Conservation (phyloP, 2,113 vertebrate species). For the Meriones unguiculatus region DNA sequence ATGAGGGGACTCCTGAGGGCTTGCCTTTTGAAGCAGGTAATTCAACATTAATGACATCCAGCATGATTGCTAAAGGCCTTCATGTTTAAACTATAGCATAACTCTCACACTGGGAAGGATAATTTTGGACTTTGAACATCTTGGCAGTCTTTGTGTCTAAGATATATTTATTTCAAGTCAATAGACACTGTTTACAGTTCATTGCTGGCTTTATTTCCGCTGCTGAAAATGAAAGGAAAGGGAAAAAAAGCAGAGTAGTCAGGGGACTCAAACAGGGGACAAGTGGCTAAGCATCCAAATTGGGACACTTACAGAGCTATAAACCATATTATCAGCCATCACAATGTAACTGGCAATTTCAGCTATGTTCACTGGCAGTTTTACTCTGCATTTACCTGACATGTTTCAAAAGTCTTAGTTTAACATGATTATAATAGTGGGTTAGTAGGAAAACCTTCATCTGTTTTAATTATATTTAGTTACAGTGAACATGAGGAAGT, state of each 20-base stretch:
- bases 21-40: conserved; percentile 13
- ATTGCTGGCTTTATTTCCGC: conserved; percentile 44
- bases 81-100: conserved; percentile 17
- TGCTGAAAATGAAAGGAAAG: conserved; percentile 17
- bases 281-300: conserved; percentile 51
- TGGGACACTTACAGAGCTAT: conserved; percentile 47
- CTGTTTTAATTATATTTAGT: conserved; percentile 45
- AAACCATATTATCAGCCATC: conserved; percentile 9
- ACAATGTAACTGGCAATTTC: conserved; percentile 25
- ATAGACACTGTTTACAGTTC: conserved; percentile 58
- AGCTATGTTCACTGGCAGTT: conserved; percentile 10
- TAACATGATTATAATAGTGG: conserved; percentile 1
- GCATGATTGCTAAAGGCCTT: not conserved
- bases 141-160: conserved; percentile 30
- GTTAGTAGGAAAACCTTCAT: not conserved
- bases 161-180: conserved; percentile 55
- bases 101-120: not conserved
- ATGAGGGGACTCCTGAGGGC: not conserved
- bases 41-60: conserved; percentile 11
- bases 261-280: conserved; percentile 49
- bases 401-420: conserved; percentile 43
- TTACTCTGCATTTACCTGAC: conserved; percentile 21
- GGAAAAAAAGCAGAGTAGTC: not conserved
- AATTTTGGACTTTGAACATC: conserved; percentile 48
- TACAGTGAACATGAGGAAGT: not conserved